Base-by-base conservation (phyloP, 2,888 invertebrate species). In the Rhaphigaster nebulosa region DNA sequence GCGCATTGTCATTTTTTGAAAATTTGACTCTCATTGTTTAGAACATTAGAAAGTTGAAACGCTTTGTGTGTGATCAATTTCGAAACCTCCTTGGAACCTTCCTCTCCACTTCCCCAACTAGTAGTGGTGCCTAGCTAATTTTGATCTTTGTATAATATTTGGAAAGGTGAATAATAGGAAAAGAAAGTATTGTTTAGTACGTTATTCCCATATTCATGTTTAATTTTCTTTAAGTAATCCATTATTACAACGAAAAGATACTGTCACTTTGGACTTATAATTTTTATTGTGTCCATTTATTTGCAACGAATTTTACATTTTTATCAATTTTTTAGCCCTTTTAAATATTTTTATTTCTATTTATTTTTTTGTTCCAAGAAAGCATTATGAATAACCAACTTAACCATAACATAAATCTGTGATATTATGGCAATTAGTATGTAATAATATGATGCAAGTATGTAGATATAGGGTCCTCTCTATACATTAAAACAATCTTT, bases 11-110 rank as follows among this genome's bases (percentile, higher is more conserved):
- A 89, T 87, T 91, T 91, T 91, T 91, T 87, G 90, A 50, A 90
- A 91, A 88, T 90, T 91, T 76, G 50, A 91, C 89, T 92, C 92
- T 92, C 92, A 92, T 92, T 92, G 92, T 92, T 92, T 92, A 92
- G 92, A 91, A 92, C 89, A 89, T 91, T 92, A 91, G 91, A 90
- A 70, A 90, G 90, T 90, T 90, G 87, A 90, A 90, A 90, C 89
- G 91, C 91, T 92, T 92, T 91, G 91, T 92, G 91, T 92, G 91
- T 92, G 91, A 91, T 90, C 90, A 91, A 89, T 89, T 90, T 76
- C 91, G 65, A 91, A 88, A 91, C 91, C 90, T 89, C 89, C 60
- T 89, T 89, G 76, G 76, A 60, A 70, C 89, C 88, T 88, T 88
- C 89, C 89, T 76, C 76, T 76, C 76, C 89, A 70, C 70, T 76